Conservation (phyloP, 2,113 vertebrate genomes). For the Platysteira castanea region DNA sequence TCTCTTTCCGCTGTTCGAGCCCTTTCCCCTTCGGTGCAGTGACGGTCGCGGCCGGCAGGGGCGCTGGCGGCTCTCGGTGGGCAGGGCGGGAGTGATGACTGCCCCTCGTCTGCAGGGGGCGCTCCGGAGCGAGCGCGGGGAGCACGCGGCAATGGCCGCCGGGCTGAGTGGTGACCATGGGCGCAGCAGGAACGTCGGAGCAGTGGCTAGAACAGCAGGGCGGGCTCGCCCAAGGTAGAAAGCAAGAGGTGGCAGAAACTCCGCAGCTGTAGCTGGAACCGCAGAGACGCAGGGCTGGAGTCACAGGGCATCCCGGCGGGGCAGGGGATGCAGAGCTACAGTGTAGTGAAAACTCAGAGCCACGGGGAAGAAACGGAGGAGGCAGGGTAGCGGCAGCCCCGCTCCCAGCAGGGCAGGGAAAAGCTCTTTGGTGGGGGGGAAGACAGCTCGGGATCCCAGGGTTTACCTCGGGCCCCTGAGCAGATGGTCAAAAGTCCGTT, state of each 20-base stretch:
- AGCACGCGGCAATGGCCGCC: not conserved
- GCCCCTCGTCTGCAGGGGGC: not conserved
- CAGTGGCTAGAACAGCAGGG: not conserved
- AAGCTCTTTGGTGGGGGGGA: not conserved
- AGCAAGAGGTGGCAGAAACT: not conserved
- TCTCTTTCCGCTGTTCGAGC: not conserved
- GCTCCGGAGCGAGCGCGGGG: not conserved
- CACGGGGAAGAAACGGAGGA: not conserved
- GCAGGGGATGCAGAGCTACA: not conserved
- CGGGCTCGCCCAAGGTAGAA: not conserved
- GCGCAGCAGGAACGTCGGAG: not conserved
- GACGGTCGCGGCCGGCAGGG: accelerated
- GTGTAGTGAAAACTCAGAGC: not conserved
- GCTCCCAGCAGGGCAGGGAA: not conserved
- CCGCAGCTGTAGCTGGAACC: not conserved
- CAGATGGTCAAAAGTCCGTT: not conserved
- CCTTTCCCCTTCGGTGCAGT: not conserved
- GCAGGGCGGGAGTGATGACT: not conserved
- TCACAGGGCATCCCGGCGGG: accelerated
- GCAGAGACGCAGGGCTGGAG: not conserved
- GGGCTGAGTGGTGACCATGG: not conserved
- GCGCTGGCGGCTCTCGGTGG: not conserved
- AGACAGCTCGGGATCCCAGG: accelerated
- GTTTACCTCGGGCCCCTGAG: not conserved
- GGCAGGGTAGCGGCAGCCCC: not conserved